Conservation (phyloP, 2,113 vertebrate genomes). For the Lamprologus callipterus region DNA sequence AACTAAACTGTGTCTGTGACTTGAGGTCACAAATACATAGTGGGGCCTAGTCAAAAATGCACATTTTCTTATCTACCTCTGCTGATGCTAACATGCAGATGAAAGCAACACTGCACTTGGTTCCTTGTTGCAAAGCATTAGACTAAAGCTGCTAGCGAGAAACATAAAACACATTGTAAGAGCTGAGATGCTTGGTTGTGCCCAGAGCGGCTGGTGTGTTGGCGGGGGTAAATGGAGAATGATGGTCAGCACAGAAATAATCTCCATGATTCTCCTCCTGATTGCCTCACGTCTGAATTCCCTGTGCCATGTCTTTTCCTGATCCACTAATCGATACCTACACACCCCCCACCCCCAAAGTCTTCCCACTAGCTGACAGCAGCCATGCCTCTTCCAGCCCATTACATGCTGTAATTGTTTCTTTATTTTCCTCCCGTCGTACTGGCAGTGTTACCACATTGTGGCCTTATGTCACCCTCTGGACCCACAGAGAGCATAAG, state of each 20-base stretch:
- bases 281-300: slow-evolving; percentile 29
- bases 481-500: not conserved
- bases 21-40: not conserved
- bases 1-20: not conserved
- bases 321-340: slow-evolving; percentile 51
- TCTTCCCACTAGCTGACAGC: slow-evolving; percentile 29
- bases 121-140: not conserved
- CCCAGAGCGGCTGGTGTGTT: not conserved
- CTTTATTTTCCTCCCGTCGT: slow-evolving; percentile 32
- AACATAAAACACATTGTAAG: not conserved
- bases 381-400: slow-evolving; percentile 39
- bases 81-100: not conserved
- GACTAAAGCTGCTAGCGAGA: not conserved
- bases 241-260: slow-evolving; percentile 23
- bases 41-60: not conserved
- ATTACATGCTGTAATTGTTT: slow-evolving; percentile 63
- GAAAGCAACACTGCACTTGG: not conserved
- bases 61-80: not conserved
- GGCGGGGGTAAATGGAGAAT: not conserved
- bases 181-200: not conserved
- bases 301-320: slow-evolving; percentile 26
- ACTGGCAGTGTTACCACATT: not conserved
- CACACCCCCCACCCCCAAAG: not conserved
- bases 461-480: slow-evolving; percentile 13
- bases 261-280: slow-evolving; percentile 30